Evolutionary conservation across 2,888 invertebrate species (phyloP).

Genomic region (Camptogramma bilineatum): DNA sequence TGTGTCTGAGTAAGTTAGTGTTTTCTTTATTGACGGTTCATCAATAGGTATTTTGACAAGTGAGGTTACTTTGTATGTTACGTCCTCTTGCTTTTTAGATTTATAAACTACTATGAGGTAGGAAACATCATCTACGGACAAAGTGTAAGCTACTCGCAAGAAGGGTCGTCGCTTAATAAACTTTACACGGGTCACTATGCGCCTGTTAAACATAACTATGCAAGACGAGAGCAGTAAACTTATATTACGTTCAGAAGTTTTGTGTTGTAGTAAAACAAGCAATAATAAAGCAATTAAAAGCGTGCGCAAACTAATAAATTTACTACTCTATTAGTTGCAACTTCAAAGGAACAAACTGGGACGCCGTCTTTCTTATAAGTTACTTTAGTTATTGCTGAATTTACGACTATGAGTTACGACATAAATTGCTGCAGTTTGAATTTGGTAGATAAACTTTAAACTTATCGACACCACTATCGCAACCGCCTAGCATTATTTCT

Average conservation of each 20-base stretch:
- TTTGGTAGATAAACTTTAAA: background rate
- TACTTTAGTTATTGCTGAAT: constrained; percentile 19
- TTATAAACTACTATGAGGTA: too few relatives aligned
- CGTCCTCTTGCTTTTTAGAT: too few relatives aligned
- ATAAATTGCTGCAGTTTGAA: background rate
- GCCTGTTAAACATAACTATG: background rate
- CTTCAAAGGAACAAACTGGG: constrained; percentile 10
- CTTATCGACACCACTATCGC: background rate
- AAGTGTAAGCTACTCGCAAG: background rate
- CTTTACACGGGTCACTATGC: background rate
- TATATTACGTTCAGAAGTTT: constrained; percentile 6
- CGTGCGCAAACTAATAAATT: constrained; percentile 20
- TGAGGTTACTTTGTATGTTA: too few relatives aligned
- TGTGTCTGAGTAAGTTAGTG: too few relatives aligned
- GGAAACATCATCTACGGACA: background rate
- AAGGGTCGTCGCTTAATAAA: background rate
- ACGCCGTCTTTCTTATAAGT: constrained; percentile 14
- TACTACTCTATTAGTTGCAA: constrained; percentile 17
- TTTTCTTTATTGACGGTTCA: too few relatives aligned
- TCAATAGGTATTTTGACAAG: too few relatives aligned
- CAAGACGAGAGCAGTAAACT: background rate
- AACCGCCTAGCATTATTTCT: too few relatives aligned
- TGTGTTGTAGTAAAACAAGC: constrained; percentile 14
- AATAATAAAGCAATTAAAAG: constrained; percentile 24
- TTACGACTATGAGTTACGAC: constrained; percentile 11